Conservation (phyloP, 2,888 invertebrate genomes). For the Melolontha melolontha region DNA sequence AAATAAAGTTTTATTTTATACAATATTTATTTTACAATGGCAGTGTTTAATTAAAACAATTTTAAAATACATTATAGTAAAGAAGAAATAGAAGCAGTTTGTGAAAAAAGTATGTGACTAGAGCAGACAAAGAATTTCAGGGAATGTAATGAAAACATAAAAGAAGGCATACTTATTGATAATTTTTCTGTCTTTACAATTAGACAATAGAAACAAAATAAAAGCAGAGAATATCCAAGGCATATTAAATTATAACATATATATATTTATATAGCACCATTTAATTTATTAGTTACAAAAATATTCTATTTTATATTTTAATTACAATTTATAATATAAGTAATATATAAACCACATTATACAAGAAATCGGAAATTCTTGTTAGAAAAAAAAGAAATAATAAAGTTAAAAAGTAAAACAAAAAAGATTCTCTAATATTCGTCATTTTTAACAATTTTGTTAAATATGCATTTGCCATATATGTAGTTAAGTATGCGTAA, state of each 20-base stretch:
- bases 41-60: conserved; percentile 58
- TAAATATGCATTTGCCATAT: conserved; percentile 32
- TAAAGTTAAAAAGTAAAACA: conserved; percentile 38
- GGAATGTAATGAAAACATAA: conserved; percentile 44
- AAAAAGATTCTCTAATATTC: conserved; percentile 28
- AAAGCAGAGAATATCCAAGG: conserved; percentile 35
- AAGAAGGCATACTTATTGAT: conserved; percentile 11
- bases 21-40: conserved; percentile 62
- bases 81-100: conserved; percentile 37
- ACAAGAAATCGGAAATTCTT: conserved; percentile 40
- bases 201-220: conserved; percentile 13
- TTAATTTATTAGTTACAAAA: conserved; percentile 58
- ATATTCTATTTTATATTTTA: conserved; percentile 52
- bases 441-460: conserved; percentile 25
- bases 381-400: conserved; percentile 21
- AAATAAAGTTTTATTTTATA: conserved; percentile 36
- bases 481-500: conserved; percentile 24
- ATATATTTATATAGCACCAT: conserved; percentile 55
- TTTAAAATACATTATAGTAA: conserved; percentile 39
- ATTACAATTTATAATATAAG: conserved; percentile 49
- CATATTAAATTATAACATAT: conserved; percentile 43
- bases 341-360: conserved; percentile 50
- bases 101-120: conserved; percentile 52
- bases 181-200: conserved; percentile 20
- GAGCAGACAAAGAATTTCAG: conserved; percentile 48